Evolutionary conservation across 2,888 invertebrate species (phyloP).

Genomic region (Phyllotreta cruciferae): DNA sequence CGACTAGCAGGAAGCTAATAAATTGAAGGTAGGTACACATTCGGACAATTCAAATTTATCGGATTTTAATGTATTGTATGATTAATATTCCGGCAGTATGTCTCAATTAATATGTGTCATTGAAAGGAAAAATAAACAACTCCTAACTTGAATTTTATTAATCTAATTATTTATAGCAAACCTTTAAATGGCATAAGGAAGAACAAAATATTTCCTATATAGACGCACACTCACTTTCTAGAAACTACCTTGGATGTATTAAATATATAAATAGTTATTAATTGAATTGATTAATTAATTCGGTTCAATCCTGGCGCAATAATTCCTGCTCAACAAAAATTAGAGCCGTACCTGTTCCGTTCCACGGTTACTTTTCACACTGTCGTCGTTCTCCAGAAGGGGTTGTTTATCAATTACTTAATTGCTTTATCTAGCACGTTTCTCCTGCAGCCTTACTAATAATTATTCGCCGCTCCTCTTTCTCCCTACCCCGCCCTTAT

Average conservation of each 20-base stretch:
- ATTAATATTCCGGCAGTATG: too few relatives aligned
- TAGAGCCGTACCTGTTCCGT: neutral
- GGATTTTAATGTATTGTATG: too few relatives aligned
- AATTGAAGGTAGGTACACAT: too few relatives aligned
- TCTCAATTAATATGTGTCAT: too few relatives aligned
- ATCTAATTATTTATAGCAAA: too few relatives aligned
- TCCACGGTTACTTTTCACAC: conserved; percentile 31
- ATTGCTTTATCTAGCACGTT: conserved; percentile 53
- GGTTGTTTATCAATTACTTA: conserved; percentile 55
- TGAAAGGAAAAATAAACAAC: too few relatives aligned
- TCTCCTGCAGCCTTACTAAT: conserved; percentile 48
- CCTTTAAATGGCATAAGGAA: neutral
- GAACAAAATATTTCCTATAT: neutral
- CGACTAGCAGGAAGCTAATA: too few relatives aligned
- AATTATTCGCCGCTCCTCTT: conserved; percentile 43
- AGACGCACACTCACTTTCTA: neutral
- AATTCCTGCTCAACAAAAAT: neutral
- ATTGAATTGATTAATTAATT: too few relatives aligned
- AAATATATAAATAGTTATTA: neutral
- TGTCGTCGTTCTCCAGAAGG: conserved; percentile 40
- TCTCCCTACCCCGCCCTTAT: conserved; percentile 35
- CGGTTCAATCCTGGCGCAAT: too few relatives aligned
- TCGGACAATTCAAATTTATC: too few relatives aligned
- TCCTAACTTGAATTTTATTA: too few relatives aligned
- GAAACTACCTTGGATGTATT: neutral